Evolutionary conservation across 2,797 vertebrate genomes (phyloP).

Genomic region (Chelmon rostratus): DNA sequence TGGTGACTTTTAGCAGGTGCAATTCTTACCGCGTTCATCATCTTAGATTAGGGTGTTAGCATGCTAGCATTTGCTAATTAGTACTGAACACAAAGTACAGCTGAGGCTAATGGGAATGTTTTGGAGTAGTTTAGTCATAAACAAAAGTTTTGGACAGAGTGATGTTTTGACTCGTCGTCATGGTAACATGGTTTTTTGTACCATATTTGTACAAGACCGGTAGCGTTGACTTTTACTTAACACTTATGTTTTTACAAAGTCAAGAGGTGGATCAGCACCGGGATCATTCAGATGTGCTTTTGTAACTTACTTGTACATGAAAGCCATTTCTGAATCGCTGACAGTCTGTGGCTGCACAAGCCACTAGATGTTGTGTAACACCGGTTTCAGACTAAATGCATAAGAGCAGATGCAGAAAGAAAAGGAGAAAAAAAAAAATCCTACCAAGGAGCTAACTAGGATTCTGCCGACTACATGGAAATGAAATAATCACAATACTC

Average conservation of each 20-base stretch:
- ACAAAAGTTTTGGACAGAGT: neutral
- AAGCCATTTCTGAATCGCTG: too few species aligned
- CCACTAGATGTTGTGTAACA: too few species aligned
- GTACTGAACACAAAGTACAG: neutral
- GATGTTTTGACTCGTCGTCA: conserved; percentile 18
- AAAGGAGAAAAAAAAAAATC: neutral
- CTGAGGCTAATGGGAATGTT: neutral
- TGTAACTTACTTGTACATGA: too few species aligned
- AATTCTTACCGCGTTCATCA: neutral
- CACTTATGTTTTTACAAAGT: neutral
- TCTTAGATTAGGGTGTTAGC: neutral
- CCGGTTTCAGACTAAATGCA: neutral
- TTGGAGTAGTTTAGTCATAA: neutral
- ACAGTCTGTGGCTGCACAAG: too few species aligned
- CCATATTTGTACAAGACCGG: too few species aligned
- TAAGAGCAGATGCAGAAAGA: neutral
- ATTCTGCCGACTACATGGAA: neutral
- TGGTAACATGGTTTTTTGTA: too few species aligned
- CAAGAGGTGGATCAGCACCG: too few species aligned
- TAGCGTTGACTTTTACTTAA: too few species aligned
- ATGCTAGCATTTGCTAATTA: neutral
- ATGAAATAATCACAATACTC: neutral
- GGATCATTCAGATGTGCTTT: too few species aligned
- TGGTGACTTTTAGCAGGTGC: conserved; percentile 2
- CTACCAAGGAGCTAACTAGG: neutral